These are phyloP conservation scores for Bruchidius siliquastri DNA, from an alignment of 2,888 invertebrate genomes.

Conservation along the genomic window DNA sequence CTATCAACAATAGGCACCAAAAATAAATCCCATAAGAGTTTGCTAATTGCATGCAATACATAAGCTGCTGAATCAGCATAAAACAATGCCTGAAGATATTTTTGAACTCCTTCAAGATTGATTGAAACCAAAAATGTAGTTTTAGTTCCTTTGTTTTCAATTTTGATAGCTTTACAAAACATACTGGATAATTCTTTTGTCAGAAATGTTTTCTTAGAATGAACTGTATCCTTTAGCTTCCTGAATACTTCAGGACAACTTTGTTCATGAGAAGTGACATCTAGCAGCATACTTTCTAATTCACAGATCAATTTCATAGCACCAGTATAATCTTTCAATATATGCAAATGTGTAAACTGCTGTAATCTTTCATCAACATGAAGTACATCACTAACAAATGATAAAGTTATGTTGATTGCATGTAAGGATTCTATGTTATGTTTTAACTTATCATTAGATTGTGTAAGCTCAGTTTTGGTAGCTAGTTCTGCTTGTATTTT, in stretches of 20 bases:
- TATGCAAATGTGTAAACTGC: conserved; percentile 37
- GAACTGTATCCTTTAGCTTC: conserved; percentile 49
- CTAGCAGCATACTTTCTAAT: conserved; percentile 35
- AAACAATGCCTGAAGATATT: conserved; percentile 44
- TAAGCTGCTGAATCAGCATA: conserved; percentile 38
- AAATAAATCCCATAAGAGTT: conserved; percentile 55
- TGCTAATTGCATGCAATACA: conserved; percentile 55
- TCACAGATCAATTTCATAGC: conserved; percentile 53
- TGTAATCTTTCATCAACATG: conserved; percentile 44
- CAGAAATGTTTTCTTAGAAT: conserved; percentile 48
- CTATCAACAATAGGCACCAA: conserved; percentile 55
- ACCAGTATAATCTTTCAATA: conserved; percentile 40
- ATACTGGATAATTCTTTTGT: conserved; percentile 48
- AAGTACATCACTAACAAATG: conserved; percentile 47
- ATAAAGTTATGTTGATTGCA: conserved; percentile 55
- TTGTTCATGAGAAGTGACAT: background rate
- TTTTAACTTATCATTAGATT: conserved; percentile 59
- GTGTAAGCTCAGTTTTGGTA: conserved; percentile 57
- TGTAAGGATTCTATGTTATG: conserved; percentile 53
- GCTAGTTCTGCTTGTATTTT: conserved; percentile 48
- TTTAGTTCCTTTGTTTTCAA: conserved; percentile 35
- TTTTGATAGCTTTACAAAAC: conserved; percentile 51
- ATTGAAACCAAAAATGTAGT: conserved; percentile 44
- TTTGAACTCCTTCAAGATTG: conserved; percentile 42
- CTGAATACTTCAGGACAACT: conserved; percentile 45